Conservation (phyloP, 2,888 invertebrate genomes). For the Apodemia zela region DNA sequence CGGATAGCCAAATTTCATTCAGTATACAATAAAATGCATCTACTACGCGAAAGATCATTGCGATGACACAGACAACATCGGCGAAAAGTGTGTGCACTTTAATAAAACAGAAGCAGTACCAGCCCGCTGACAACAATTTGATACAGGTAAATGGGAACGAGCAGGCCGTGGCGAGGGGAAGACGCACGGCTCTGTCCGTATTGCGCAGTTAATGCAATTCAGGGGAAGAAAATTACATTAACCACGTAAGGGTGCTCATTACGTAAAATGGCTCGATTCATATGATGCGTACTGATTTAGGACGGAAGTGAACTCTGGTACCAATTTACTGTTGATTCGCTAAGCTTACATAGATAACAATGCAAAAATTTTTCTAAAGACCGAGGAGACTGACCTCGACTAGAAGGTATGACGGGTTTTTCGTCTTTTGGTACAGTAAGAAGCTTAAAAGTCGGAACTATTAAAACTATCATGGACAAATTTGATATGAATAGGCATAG, state of each 20-base stretch:
- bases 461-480: slow-evolving; percentile 77
- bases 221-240: slow-evolving; percentile 74
- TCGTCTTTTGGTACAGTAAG: slow-evolving; percentile 66
- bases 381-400: slow-evolving; percentile 57
- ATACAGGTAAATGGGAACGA: slow-evolving; percentile 30
- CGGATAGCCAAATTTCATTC: slow-evolving; percentile 64
- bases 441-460: slow-evolving; percentile 77
- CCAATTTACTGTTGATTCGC: slow-evolving; percentile 77
- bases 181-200: slow-evolving; percentile 36
- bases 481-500: slow-evolving; percentile 79
- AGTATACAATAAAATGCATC: slow-evolving; percentile 42
- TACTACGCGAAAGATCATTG: slow-evolving; percentile 47
- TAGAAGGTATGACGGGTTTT: slow-evolving; percentile 50
- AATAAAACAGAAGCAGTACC: slow-evolving; percentile 71
- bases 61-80: slow-evolving; percentile 30
- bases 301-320: slow-evolving; percentile 80
- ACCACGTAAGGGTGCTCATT: slow-evolving; percentile 73
- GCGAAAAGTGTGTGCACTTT: slow-evolving; percentile 54
- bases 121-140: slow-evolving; percentile 59
- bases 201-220: slow-evolving; percentile 61
- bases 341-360: slow-evolving; percentile 75
- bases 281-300: slow-evolving; percentile 79
- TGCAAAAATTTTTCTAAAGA: slow-evolving; percentile 72
- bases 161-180: slow-evolving; percentile 39
- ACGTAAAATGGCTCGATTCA: slow-evolving; percentile 80